phyloP scores from a whole-genome alignment of 1,140 invertebrate genomes.

The Eumeta japonica region DNA sequence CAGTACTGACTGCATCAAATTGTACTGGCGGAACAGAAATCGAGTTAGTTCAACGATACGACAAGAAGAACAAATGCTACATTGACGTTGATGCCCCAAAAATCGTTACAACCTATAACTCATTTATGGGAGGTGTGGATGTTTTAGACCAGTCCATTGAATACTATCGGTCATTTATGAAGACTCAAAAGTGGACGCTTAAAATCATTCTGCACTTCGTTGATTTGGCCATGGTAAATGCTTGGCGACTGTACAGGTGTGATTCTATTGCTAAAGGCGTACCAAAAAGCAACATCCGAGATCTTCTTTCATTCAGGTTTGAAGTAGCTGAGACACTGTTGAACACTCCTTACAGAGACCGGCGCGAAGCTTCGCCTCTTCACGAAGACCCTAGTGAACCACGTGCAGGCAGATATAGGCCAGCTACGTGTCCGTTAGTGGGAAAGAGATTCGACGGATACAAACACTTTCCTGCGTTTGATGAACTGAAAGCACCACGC shows the following conservation, averaged over 20 bases:
- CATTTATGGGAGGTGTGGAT: no score
- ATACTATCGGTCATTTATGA: no score
- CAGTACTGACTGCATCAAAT: constrained; percentile 16
- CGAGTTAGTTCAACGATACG: no score
- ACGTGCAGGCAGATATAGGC: constrained; percentile 4
- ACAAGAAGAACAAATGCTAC: no score
- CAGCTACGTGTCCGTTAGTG: constrained; percentile 7
- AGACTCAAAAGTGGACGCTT: constrained; percentile 17
- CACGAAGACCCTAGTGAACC: background rate
- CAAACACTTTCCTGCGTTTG: constrained; percentile 12
- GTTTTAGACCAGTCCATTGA: no score
- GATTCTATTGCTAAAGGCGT: constrained; percentile 10
- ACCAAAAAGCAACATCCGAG: constrained; percentile 7
- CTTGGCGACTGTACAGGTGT: constrained; percentile 13
- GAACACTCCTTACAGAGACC: background rate
- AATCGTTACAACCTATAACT: no score
- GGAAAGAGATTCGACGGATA: constrained; percentile 17
- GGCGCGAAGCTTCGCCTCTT: background rate
- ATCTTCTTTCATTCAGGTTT: constrained; percentile 13
- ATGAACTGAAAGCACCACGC: constrained; percentile 11
- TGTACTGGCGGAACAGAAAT: constrained; percentile 12
- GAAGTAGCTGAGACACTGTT: constrained; percentile 10
- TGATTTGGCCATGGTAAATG: constrained; percentile 12
- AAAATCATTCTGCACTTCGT: constrained; percentile 17
- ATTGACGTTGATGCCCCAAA: no score